A percentile compares a stretch with the other conserved stretches of the same genome.
These are phyloP conservation scores for Alethe diademata DNA, from an alignment of 2,113 vertebrate genomes.

Conservation along the genomic window DNA sequence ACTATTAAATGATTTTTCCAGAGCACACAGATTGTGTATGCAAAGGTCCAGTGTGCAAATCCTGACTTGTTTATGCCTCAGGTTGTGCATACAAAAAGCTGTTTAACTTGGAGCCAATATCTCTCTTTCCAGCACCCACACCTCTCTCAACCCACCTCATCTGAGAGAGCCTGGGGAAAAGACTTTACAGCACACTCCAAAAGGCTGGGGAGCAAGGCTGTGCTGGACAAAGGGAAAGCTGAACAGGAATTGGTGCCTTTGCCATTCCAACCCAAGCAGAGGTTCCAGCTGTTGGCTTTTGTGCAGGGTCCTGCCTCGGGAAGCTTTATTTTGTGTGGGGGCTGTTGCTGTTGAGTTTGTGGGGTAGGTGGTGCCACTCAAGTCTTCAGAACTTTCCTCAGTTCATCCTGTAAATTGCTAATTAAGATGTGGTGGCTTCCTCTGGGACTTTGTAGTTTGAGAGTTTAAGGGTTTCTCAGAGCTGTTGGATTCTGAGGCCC, in stretches of 20 bases:
- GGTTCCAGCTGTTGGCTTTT: neutral
- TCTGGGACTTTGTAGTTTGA: neutral
- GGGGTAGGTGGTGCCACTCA: neutral
- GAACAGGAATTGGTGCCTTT: neutral
- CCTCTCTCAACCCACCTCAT: conserved; percentile 50
- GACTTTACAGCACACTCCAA: neutral
- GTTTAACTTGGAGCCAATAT: conserved; percentile 57
- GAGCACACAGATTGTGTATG: conserved; percentile 29
- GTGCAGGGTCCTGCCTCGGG: neutral
- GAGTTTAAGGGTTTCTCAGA: neutral
- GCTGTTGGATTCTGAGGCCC: neutral
- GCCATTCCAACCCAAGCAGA: neutral
- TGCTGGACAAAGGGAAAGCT: neutral
- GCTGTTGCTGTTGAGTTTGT: neutral
- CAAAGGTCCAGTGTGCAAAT: conserved; percentile 60
- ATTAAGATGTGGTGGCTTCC: neutral
- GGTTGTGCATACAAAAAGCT: conserved; percentile 67
- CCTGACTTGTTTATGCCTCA: conserved; percentile 61
- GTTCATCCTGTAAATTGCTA: neutral
- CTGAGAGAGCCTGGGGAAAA: conserved; percentile 35
- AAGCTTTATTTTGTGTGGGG: neutral
- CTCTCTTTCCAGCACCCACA: conserved; percentile 59
- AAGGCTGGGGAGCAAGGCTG: neutral
- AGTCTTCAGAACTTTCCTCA: neutral
- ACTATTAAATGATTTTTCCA: conserved; percentile 32